Conservation (phyloP, 1,140 invertebrate genomes). For the Orius insidiosus region DNA sequence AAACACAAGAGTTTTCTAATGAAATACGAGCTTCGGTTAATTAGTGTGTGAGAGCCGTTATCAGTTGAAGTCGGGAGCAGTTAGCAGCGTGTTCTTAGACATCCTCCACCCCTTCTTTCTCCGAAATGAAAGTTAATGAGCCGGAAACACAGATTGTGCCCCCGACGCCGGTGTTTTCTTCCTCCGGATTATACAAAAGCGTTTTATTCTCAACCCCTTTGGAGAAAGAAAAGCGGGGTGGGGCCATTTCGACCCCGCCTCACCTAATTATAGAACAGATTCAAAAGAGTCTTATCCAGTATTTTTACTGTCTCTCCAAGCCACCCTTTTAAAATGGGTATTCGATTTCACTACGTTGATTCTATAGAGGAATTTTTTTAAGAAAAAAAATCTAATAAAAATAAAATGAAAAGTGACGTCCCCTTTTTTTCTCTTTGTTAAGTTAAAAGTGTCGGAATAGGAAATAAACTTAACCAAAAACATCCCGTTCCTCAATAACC, state of each 20-base stretch:
- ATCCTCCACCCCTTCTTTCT: conserved; percentile 1
- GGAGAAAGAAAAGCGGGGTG: not conserved
- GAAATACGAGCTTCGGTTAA: too few relatives aligned
- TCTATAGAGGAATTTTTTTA: too few relatives aligned
- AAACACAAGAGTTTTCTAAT: too few relatives aligned
- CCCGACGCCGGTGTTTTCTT: not conserved
- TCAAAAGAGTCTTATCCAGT: not conserved
- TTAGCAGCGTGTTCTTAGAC: conserved; percentile 7
- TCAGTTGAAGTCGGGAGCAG: conserved; percentile 4
- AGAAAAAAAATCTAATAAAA: too few relatives aligned
- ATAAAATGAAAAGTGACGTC: too few relatives aligned
- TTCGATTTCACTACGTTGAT: too few relatives aligned
- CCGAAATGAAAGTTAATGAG: conserved; percentile 5
- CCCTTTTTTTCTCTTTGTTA: too few relatives aligned
- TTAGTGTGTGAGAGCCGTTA: not conserved
- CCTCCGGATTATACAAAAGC: too few relatives aligned
- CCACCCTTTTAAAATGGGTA: not conserved
- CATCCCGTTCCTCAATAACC: too few relatives aligned
- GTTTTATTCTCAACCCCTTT: not conserved
- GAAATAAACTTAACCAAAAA: too few relatives aligned
- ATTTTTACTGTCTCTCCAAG: conserved; percentile 10
- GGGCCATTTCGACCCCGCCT: not conserved
- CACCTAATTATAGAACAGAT: conserved; percentile 7
- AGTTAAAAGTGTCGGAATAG: too few relatives aligned
- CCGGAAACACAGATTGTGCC: conserved; percentile 8